Base-by-base conservation (phyloP, 2,797 vertebrate genomes). In the Dendrocincla fuliginosa region DNA sequence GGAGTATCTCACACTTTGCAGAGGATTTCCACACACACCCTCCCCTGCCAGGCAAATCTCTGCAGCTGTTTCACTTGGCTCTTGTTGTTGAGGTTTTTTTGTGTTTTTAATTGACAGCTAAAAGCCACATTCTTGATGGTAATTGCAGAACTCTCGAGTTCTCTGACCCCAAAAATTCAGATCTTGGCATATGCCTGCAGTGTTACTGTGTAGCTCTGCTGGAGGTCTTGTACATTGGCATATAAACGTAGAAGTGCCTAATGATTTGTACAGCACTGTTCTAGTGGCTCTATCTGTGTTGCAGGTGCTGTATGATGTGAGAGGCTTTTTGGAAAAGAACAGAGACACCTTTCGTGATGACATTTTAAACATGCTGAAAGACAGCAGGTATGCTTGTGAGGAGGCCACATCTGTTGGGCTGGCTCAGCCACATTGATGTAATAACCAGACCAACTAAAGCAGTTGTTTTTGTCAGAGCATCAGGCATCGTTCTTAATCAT, bases 341-440 rank as follows among this genome's bases (percentile, higher is more conserved):
- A 98, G 99, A 96, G 99, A 99, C 96, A 99, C 99, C 10, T 99
- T 99, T 97, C 98, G 99, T 92, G 99, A 99, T 73, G 99, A 99
- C 94, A 98, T 99, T 91, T 96, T 99, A 87, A 99, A 99, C 90
- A 98, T 99, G 96, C 97, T 99, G 50, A 99, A 99, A 95, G 99
- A 99, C 96, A 99, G 99, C 98, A 98, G 98, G 99, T 99, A 92
- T 1, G 79, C 61, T 67, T 83, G 32, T 41, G 20, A 52, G 32
- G 52, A 77, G 30, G 52, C 74, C 41, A 25, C n/a, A 3, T 65
- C 59, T 90, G 3, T 24, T 82, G 70, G 49, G 53, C 13, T 24
- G 57, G 23, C 44, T 70, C 56, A 81, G 67, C 16, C 41, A 47
- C 12, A 2, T 69, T 77, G n/a, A 14, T 16, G 13, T 73, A 70